Conservation (phyloP, 2,797 vertebrate species). For the Lepus oiostolus region DNA sequence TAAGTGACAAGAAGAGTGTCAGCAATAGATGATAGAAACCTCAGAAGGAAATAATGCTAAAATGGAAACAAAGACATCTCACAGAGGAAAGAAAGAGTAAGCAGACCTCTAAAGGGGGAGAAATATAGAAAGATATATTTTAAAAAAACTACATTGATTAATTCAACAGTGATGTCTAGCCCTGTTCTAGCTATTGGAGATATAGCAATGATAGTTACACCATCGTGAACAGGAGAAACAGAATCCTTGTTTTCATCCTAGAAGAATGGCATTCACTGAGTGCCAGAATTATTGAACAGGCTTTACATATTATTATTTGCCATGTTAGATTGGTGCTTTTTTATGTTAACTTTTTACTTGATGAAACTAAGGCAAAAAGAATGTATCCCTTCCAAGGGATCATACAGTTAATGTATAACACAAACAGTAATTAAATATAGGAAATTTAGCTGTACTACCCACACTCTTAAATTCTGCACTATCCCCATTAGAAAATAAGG, state of each 20-base stretch:
- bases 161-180: neutral
- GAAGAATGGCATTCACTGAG: neutral
- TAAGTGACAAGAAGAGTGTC: neutral
- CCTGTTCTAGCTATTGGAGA: neutral
- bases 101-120: neutral
- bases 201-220: neutral
- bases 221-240: neutral
- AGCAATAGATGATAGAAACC: neutral
- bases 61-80: neutral
- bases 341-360: neutral
- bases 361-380: neutral
- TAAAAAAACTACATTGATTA: neutral
- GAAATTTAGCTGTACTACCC: neutral
- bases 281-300: neutral
- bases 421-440: neutral
- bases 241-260: neutral
- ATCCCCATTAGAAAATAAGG: neutral
- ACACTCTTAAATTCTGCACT: neutral
- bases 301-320: neutral
- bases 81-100: neutral
- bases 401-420: neutral
- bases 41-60: neutral
- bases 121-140: neutral
- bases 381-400: neutral
- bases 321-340: neutral